phyloP scores from a whole-genome alignment of 2,888 invertebrate species.

The Argyresthia albistria region DNA sequence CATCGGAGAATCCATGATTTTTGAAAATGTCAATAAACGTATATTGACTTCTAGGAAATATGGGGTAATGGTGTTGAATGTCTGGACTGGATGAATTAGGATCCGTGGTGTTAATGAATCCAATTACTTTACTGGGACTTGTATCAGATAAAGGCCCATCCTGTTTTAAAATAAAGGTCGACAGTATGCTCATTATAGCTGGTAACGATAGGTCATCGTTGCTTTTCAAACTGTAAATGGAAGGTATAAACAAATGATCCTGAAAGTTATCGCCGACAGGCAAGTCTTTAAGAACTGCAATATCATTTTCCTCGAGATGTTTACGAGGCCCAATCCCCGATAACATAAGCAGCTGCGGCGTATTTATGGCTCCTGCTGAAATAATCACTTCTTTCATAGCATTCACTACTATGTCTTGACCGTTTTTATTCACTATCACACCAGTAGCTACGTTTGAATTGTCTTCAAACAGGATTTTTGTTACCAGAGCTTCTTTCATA shows the following conservation, averaged over 20 bases:
- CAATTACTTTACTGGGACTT: slow-evolving; percentile 8
- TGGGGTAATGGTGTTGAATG: slow-evolving; percentile 35
- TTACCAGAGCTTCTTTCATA: slow-evolving; percentile 64
- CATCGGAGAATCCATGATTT: slow-evolving; percentile 28
- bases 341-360: slow-evolving; percentile 61
- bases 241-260: slow-evolving; percentile 57
- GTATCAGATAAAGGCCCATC: slow-evolving; percentile 13
- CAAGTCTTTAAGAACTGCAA: slow-evolving; percentile 46
- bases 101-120: slow-evolving; percentile 17
- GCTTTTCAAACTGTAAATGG: slow-evolving; percentile 35
- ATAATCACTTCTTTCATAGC: slow-evolving; percentile 62
- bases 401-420: slow-evolving; percentile 32
- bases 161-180: no score
- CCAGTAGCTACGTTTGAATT: slow-evolving; percentile 39
- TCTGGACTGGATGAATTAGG: slow-evolving; percentile 32
- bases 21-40: slow-evolving; percentile 29
- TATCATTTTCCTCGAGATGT: slow-evolving; percentile 41
- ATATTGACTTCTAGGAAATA: slow-evolving; percentile 26
- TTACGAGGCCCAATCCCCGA: slow-evolving; percentile 65
- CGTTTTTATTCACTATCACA: slow-evolving; percentile 39
- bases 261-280: slow-evolving; percentile 66
- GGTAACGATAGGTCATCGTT: slow-evolving; percentile 25
- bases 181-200: slow-evolving; percentile 33
- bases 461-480: slow-evolving; percentile 62
- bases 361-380: slow-evolving; percentile 62